A percentile compares a stretch with the other conserved stretches of the same genome.
Evolutionary conservation across 2,113 vertebrate genomes (phyloP).

Genomic region (Macroglossus sobrinus): DNA sequence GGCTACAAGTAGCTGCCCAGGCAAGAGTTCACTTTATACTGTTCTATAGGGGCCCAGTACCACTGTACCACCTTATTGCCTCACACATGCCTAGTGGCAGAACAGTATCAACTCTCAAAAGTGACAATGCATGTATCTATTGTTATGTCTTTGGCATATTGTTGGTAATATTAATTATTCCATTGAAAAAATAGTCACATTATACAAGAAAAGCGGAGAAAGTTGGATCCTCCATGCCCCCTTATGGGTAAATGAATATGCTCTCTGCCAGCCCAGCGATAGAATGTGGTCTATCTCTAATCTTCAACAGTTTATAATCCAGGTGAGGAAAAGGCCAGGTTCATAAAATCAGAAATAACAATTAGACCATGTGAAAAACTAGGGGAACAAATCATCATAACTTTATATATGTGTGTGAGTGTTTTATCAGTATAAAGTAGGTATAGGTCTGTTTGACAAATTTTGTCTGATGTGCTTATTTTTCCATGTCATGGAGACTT

Average conservation of each 20-base stretch:
- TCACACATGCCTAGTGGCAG: neutral
- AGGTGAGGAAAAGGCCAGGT: neutral
- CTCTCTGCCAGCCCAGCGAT: neutral
- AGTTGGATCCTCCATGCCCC: neutral
- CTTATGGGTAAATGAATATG: neutral
- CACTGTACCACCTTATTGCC: neutral
- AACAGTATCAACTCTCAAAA: constrained; percentile 9
- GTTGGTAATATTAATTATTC: constrained; percentile 41
- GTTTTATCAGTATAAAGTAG: neutral
- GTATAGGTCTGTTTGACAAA: neutral
- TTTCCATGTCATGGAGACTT: constrained; percentile 16
- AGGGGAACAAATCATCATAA: neutral
- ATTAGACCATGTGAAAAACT: neutral
- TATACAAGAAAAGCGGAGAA: constrained; percentile 4
- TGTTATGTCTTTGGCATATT: constrained; percentile 43
- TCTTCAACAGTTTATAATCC: neutral
- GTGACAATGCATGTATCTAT: constrained; percentile 18
- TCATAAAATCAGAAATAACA: neutral
- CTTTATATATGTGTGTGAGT: neutral
- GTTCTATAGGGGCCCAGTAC: neutral
- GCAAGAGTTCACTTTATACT: neutral
- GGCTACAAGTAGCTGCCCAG: neutral
- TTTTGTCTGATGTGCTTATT: neutral
- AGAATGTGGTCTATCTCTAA: neutral
- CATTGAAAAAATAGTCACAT: constrained; percentile 34